A percentile compares a stretch with the other conserved stretches of the same genome.
Evolutionary conservation across 2,888 invertebrate species (phyloP).

Genomic region (Cryptosula pallasiana): DNA sequence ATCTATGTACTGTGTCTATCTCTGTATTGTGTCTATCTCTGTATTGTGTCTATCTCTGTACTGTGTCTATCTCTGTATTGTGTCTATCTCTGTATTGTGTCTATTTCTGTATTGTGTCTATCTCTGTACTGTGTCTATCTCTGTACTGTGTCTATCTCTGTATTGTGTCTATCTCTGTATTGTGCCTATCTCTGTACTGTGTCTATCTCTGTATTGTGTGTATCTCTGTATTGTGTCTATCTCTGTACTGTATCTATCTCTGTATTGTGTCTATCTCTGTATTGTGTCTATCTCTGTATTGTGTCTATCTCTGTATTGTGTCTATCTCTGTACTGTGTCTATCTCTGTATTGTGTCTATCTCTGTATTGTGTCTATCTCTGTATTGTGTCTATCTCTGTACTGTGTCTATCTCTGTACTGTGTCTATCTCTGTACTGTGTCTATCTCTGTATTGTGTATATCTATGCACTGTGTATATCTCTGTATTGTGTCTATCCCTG

Average conservation of each 20-base stretch:
- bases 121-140: background rate
- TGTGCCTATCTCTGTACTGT: background rate
- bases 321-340: background rate
- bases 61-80: background rate
- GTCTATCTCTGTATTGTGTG: too few relatives aligned
- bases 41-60: constrained; percentile 21
- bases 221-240: background rate
- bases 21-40: too few relatives aligned
- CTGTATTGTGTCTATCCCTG: background rate
- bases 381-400: background rate
- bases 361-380: constrained; percentile 23
- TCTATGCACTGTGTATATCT: constrained; percentile 50
- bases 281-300: background rate
- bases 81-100: too few relatives aligned
- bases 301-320: too few relatives aligned
- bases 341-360: too few relatives aligned
- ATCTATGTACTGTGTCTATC: background rate
- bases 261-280: constrained; percentile 21
- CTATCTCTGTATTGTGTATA: too few relatives aligned
- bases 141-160: too few relatives aligned
- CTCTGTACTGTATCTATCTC: too few relatives aligned
- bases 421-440: constrained; percentile 19
- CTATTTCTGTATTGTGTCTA: too few relatives aligned
- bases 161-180: constrained; percentile 20
- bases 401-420: too few relatives aligned